Evolutionary conservation across 2,888 invertebrate genomes (phyloP).

Genomic region (Mythimna ferrago): DNA sequence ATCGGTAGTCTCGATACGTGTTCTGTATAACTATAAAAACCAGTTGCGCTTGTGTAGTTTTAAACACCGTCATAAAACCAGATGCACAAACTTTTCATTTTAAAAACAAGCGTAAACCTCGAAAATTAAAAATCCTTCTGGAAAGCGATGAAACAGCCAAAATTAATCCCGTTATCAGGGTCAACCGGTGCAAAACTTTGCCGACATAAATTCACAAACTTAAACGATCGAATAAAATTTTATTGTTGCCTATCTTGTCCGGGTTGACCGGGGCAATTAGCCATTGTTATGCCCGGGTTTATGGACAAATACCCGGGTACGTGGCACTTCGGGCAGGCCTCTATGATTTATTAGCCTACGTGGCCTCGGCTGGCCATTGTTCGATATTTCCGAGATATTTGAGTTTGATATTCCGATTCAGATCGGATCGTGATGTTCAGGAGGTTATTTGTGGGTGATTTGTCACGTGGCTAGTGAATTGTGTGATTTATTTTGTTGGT

Average conservation of each 20-base stretch:
- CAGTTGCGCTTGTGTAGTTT: not conserved
- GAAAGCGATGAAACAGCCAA: constrained; percentile 32
- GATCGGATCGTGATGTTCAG: constrained; percentile 63
- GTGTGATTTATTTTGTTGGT: constrained; percentile 57
- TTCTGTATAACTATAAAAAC: not conserved
- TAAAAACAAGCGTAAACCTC: constrained; percentile 19
- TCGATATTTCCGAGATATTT: constrained; percentile 66
- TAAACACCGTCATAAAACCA: not conserved
- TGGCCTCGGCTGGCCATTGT: constrained; percentile 66
- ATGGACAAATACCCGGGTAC: constrained; percentile 69
- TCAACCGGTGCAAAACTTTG: constrained; percentile 58
- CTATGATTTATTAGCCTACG: constrained; percentile 69
- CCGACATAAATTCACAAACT: constrained; percentile 65
- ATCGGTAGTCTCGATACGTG: too few species aligned
- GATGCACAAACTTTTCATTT: constrained; percentile 3
- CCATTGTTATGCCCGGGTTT: constrained; percentile 72
- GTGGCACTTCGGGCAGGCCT: constrained; percentile 65
- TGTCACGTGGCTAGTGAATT: constrained; percentile 56
- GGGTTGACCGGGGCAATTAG: constrained; percentile 72
- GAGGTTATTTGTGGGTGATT: constrained; percentile 63
- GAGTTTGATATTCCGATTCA: constrained; percentile 64
- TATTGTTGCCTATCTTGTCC: constrained; percentile 71
- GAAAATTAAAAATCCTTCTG: constrained; percentile 52
- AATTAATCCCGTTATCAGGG: constrained; percentile 59
- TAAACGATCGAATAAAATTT: constrained; percentile 71